Percentiles rank a stretch among this genome's conserved stretches.
These are phyloP conservation scores for Oscarella lobularis DNA, from an alignment of 37 sponge, comb jelly and placozoan genomes.

Conservation along the genomic window DNA sequence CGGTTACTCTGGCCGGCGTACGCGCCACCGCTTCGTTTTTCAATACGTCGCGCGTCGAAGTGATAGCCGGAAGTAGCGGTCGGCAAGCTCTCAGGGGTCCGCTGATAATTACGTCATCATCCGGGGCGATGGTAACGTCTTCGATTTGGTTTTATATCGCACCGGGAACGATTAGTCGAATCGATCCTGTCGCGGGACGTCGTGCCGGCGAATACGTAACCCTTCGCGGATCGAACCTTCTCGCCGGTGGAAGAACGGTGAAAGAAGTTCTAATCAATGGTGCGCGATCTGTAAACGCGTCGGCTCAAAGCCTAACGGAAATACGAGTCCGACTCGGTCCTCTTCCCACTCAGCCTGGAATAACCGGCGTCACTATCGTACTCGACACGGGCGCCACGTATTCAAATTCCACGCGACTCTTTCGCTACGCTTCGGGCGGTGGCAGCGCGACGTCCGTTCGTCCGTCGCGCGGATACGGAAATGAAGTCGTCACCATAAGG, in stretches of 20 bases:
- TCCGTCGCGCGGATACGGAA: neutral
- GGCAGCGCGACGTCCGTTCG: neutral
- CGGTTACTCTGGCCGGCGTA: neutral
- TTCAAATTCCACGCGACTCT: neutral
- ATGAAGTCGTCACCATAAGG: neutral
- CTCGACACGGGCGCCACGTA: neutral
- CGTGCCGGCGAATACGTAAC: neutral
- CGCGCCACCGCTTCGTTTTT: neutral
- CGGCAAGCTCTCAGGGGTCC: conserved; percentile 12
- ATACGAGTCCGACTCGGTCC: neutral
- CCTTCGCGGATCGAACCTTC: neutral
- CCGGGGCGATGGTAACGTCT: conserved; percentile 16
- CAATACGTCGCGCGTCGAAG: neutral
- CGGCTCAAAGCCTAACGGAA: neutral
- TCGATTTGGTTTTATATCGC: neutral
- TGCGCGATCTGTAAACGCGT: neutral
- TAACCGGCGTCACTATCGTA: neutral
- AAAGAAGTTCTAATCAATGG: neutral
- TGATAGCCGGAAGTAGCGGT: neutral
- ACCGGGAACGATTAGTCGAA: neutral
- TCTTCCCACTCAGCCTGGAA: neutral
- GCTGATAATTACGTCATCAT: conserved; percentile 14
- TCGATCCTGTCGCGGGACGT: neutral
- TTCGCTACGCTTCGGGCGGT: neutral
- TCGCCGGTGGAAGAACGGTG: neutral